Base-by-base conservation (phyloP, 2,113 vertebrate genomes). In the Thymallus thymallus region DNA sequence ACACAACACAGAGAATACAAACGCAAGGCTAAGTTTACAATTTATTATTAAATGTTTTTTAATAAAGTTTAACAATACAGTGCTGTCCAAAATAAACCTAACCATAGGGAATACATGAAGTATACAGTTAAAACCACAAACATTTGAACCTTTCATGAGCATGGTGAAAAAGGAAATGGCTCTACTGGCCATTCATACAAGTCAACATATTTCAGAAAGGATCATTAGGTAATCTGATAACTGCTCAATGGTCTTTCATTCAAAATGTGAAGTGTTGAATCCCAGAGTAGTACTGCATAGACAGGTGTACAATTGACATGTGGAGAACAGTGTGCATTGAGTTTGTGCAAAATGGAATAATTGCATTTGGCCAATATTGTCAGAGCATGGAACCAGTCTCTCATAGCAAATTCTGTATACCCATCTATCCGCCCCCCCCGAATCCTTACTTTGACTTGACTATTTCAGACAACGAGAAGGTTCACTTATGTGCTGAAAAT, bases 71-170 rank as follows among this genome's bases (percentile, higher is more conserved):
- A n/a, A n/a, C 12, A 55, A 69, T 60, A 22, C 51, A 82, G 63
- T 81, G 22, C 60, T 71, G 75, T 68, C 3, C 61, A 74, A 6
- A 60, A 60, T 60, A 60, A 13, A 60, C 18, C 48, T 51, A 51
- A 51, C 48, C 12, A 60, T 5, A 22, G 7, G n/a, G 16, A 60
- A 60, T 60, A 10, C 56, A 22, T 22, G 2, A 60, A 60, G n/a
- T 60, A 23, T 2, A 60, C 56, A 60, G 56, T 60, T 60, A 7
- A 60, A 60, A n/a, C 6, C n/a, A 60, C 56, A 60, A 58, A 58
- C n/a, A 60, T 55, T 3, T 60, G 13, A 55, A 55, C 51, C 4
- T 55, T 41, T 41, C 35, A 41, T 41, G 35, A 41, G 35, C 9
- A 41, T 41, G 9, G 2, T 55, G 51, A 55, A 55, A 4, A 55